Conservation (phyloP, 2,113 vertebrate species). For the Numida meleagris region DNA sequence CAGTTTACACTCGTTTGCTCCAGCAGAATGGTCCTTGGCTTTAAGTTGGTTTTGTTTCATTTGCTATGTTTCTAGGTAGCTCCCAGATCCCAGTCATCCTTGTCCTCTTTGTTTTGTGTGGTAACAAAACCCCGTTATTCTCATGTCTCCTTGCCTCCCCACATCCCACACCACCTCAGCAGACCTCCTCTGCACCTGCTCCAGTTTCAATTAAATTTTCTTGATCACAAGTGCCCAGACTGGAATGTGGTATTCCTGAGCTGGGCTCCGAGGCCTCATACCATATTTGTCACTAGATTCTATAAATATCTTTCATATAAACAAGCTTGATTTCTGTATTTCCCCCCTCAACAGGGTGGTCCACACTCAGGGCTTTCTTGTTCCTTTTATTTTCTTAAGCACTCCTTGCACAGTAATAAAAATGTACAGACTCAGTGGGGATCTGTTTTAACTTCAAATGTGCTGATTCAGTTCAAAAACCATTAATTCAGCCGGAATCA, state of each 20-base stretch:
- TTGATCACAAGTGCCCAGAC: background rate
- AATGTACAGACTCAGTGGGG: constrained; percentile 67
- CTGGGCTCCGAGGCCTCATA: background rate
- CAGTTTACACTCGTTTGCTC: background rate
- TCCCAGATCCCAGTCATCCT: background rate
- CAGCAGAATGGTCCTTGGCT: background rate
- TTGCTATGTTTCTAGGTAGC: background rate
- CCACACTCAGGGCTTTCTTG: constrained; percentile 48
- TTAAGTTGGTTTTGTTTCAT: background rate
- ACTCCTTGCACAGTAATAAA: constrained; percentile 69
- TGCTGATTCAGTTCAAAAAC: constrained; percentile 68
- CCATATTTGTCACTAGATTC: constrained; percentile 43
- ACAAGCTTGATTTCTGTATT: constrained; percentile 30
- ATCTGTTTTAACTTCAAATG: constrained; percentile 71
- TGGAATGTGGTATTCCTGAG: constrained; percentile 9
- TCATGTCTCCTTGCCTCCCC: background rate
- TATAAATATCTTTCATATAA: constrained; percentile 49
- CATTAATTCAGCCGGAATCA: constrained; percentile 62
- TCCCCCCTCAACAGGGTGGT: constrained; percentile 60
- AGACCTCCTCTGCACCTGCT: constrained; percentile 53
- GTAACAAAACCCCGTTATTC: background rate
- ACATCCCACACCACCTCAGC: background rate
- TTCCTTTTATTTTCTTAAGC: constrained; percentile 70
- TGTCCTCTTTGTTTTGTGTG: background rate
- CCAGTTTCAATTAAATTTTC: constrained; percentile 39